Percentiles rank a stretch among this genome's conserved stretches.
Evolutionary conservation across 2,113 vertebrate genomes (phyloP).

Genomic region (Solea senegalensis): DNA sequence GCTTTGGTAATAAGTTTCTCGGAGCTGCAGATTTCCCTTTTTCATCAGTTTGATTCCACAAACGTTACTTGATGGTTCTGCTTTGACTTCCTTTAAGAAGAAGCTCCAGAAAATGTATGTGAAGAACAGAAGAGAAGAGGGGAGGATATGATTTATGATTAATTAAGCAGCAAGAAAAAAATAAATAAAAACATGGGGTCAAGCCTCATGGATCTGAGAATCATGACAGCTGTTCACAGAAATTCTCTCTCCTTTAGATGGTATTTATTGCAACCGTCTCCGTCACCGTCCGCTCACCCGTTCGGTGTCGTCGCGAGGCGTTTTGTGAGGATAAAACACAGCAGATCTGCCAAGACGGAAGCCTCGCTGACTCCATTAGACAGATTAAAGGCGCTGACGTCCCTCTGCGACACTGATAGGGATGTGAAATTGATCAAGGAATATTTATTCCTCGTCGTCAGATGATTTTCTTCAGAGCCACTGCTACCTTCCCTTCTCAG

Average conservation of each 20-base stretch:
- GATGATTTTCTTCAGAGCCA: slow-evolving; percentile 51
- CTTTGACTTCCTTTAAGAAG: too few species aligned
- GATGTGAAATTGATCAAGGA: slow-evolving; percentile 47
- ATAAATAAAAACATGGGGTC: background rate
- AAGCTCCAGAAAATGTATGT: too few species aligned
- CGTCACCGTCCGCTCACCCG: background rate
- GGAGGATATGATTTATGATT: background rate
- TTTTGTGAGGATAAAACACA: slow-evolving; percentile 20
- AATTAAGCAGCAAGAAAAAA: background rate
- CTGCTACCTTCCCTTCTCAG: slow-evolving; percentile 11
- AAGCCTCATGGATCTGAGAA: slow-evolving; percentile 2
- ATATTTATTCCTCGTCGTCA: slow-evolving; percentile 11
- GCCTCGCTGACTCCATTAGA: slow-evolving; percentile 33
- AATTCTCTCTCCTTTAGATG: background rate
- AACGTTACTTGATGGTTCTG: too few species aligned
- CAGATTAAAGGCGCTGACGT: slow-evolving; percentile 50
- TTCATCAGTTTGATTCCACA: too few species aligned
- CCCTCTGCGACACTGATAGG: slow-evolving; percentile 43
- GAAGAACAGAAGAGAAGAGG: background rate
- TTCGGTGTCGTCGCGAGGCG: background rate
- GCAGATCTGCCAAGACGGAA: slow-evolving; percentile 29
- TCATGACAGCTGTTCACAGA: background rate
- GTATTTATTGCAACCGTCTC: too few species aligned
- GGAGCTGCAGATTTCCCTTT: too few species aligned
- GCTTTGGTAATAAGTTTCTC: too few species aligned